Evolutionary conservation across 2,113 vertebrate species (phyloP).

Genomic region (Mesitornis unicolor): DNA sequence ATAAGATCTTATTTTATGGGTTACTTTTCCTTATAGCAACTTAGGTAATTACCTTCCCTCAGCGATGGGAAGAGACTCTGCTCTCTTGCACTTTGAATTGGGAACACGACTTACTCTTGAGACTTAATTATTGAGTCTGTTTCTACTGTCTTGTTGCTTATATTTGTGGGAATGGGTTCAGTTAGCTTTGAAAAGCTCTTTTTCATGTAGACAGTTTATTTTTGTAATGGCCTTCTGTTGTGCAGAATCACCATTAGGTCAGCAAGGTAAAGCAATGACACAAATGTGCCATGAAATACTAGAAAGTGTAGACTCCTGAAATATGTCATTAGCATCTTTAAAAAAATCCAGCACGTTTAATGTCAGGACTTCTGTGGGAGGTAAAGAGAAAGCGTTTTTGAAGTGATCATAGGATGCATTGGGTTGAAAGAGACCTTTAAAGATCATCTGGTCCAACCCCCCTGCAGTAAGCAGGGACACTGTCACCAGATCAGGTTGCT

Average conservation of each 20-base stretch:
- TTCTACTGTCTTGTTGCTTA: not conserved
- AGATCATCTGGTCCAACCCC: too few relatives aligned
- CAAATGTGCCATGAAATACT: rapidly evolving
- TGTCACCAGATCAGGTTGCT: too few relatives aligned
- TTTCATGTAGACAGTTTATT: not conserved
- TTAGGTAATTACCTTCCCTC: not conserved
- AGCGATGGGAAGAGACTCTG: not conserved
- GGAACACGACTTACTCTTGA: not conserved
- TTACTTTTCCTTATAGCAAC: not conserved
- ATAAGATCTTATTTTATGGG: not conserved
- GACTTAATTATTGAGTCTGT: not conserved
- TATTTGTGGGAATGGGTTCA: not conserved
- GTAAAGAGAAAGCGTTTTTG: not conserved
- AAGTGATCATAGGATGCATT: too few relatives aligned
- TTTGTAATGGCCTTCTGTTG: not conserved
- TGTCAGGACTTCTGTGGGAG: not conserved
- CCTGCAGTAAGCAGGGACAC: too few relatives aligned
- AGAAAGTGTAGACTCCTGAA: not conserved
- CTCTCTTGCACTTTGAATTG: not conserved
- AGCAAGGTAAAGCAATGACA: not conserved
- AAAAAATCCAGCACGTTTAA: not conserved
- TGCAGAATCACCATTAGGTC: not conserved
- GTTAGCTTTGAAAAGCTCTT: not conserved
- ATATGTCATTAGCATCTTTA: not conserved
- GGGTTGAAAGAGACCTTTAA: too few relatives aligned